Evolutionary conservation across 2,113 vertebrate genomes (phyloP), one percentile per base, ranked within the genome.

Genomic region (Amblyopsis rosae): DNA sequence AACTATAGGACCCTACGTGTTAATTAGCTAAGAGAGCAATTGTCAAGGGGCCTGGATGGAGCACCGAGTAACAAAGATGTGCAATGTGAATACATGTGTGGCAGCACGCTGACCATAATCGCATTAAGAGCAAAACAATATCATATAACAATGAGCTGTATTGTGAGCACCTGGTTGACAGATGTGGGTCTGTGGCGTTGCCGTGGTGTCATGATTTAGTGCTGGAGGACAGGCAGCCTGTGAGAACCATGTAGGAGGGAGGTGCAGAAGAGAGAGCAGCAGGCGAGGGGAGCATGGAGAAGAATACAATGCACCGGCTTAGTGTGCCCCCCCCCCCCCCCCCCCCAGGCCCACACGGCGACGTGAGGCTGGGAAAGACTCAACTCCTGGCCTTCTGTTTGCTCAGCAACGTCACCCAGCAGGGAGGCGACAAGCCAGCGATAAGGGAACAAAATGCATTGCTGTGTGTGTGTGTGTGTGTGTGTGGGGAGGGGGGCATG

Each of bases 241-340:
- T 79, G 76, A 83, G 78, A 86, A 79, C 75, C 77, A 81, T 59
- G 12, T 68, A 46, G 10, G 48, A 54, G 55, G 79, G 75, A 70
- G 86, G 71, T 83, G 81, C 65, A 86, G 79, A 73, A 75, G 57
- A 73, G 82, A 85, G 65, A 66, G 16, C 62, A 12, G 87, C 82
- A 83, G 78, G 71, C 77, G 82, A 87, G 69, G 77, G 70, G 77
- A 85, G 83, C 82, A 87, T 86, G 84, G 90, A 87, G 89, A 81
- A 74, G 90, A 92, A 92, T 93, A 86, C 90, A 85, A 91, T 92
- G 86, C 89, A 88, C 87, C 87, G 89, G 90, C 92, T 92, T 92
- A 92, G 82, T 69, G 56, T 75, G 80, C 81, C 85, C 78, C 79
- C 75, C 78, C 91, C 91, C 91, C 88, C 90, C 87, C 68, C 76